Evolutionary conservation across 1,140 invertebrate genomes (phyloP).

Genomic region (Drosophila cardini): DNA sequence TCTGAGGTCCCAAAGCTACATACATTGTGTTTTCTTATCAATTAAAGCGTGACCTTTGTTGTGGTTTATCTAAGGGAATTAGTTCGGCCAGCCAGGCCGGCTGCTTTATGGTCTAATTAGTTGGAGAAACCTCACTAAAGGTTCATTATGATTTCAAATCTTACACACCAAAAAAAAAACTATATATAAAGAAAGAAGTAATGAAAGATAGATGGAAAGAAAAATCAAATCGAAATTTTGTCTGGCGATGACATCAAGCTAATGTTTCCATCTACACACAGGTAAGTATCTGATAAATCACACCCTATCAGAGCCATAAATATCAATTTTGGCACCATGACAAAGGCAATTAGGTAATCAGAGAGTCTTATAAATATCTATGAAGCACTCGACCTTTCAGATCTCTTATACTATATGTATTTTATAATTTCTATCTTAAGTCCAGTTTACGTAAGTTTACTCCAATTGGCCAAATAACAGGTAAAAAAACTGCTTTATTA

Average conservation of each 20-base stretch:
- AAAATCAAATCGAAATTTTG: constrained; percentile 32
- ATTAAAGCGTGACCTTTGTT: constrained; percentile 83
- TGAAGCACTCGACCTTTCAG: constrained; percentile 38
- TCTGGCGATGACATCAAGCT: constrained; percentile 65
- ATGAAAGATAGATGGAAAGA: constrained; percentile 17
- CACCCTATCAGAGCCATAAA: constrained; percentile 55
- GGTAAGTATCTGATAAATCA: constrained; percentile 54
- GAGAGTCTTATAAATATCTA: constrained; percentile 40
- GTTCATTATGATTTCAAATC: constrained; percentile 44
- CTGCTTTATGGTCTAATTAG: constrained; percentile 80
- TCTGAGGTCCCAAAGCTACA: constrained; percentile 24
- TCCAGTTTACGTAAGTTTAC: constrained; percentile 9
- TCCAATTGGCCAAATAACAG: constrained; percentile 4
- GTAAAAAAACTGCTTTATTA: constrained; percentile 29
- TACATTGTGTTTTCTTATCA: constrained; percentile 77
- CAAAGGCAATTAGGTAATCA: constrained; percentile 64
- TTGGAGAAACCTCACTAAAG: constrained; percentile 65
- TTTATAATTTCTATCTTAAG: constrained; percentile 7
- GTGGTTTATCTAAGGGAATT: constrained; percentile 79
- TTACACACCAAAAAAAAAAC: not conserved
- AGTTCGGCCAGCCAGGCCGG: constrained; percentile 62
- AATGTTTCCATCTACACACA: constrained; percentile 31
- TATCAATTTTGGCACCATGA: constrained; percentile 57
- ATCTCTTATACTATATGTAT: not conserved
- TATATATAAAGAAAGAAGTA: constrained; percentile 23